These are phyloP conservation scores for Ditula angustiorana DNA, from an alignment of 2,888 invertebrate species.

Conservation along the genomic window DNA sequence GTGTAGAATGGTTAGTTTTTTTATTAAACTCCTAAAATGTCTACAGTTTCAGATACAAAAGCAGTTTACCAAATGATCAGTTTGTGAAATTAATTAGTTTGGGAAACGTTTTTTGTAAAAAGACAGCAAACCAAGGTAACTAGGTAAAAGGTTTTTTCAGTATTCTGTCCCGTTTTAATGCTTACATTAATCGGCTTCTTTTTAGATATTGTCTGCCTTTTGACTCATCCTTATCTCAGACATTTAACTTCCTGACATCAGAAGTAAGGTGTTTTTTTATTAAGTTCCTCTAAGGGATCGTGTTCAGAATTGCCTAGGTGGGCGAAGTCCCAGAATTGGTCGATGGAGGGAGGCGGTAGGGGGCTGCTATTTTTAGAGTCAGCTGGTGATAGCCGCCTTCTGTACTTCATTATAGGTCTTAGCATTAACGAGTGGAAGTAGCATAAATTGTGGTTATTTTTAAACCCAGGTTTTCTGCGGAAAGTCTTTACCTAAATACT, in stretches of 20 bases:
- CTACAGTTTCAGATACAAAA: too few relatives aligned
- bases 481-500: background rate
- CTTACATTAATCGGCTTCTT: too few relatives aligned
- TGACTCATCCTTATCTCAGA: too few relatives aligned
- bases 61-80: too few relatives aligned
- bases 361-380: conserved; percentile 28
- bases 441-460: conserved; percentile 5
- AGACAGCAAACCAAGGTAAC: too few relatives aligned
- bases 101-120: too few relatives aligned
- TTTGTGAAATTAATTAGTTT: too few relatives aligned
- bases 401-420: conserved; percentile 7
- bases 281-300: conserved; percentile 8
- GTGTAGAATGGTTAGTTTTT: too few relatives aligned
- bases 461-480: background rate
- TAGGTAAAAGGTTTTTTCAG: too few relatives aligned
- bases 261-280: background rate
- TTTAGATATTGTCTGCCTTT: too few relatives aligned
- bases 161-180: too few relatives aligned
- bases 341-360: conserved; percentile 11
- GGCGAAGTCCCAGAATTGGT: conserved; percentile 9
- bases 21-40: too few relatives aligned
- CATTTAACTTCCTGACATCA: background rate
- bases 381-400: conserved; percentile 22
- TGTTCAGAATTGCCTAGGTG: conserved; percentile 26
- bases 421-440: background rate